Base-by-base conservation (phyloP, 2,888 invertebrate species). In the Mesorhabditis spiculigera region DNA sequence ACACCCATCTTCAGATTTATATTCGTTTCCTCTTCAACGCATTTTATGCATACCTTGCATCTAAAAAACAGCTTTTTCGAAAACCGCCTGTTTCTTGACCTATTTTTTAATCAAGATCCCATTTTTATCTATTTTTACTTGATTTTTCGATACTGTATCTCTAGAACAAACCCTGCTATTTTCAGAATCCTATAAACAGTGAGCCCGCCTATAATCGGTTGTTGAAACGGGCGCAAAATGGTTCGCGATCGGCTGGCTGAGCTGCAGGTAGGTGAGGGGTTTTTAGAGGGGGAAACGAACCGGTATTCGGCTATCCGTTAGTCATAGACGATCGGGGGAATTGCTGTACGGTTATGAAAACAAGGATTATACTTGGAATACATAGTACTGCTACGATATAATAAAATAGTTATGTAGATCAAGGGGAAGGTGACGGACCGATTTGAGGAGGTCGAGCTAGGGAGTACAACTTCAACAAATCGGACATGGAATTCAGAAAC, bases 401-500 rank as follows among this genome's bases (percentile, higher is more conserved):
- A 61, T 41, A 41, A 50, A 16, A 42, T 5, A 44, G 16, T 69
- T 62, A 13, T 58, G 62, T 66, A 8, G 16, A 69, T 79, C 66
- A 70, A 80, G 78, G 78, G 74, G 66, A 71, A 74, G 69, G 77
- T 76, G 58, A 74, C 75, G 50, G 80, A 80, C 65, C 70, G 73
- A 58, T 80, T 80, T 66, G 80, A 80, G 63, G 80, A 80, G 67
- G 78, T 80, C 64, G 78, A 79, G 70, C 71, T 80, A 50, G 73
- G 74, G 28, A 61, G 75, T 66, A 61, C 78, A 42, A 70, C 76
- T 45, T 76, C 78, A 66, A 71, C 58, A 50, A 28, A 28, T 28
- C 28, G 28, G 28, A 13, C 58, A 50, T n/a, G 10, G n/a, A 50
- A 50, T 3, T n/a, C 8, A 3, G 8, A 13, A 10, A 50, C n/a